Conservation (phyloP, 2,113 vertebrate species). For the Phodopus roborovskii region DNA sequence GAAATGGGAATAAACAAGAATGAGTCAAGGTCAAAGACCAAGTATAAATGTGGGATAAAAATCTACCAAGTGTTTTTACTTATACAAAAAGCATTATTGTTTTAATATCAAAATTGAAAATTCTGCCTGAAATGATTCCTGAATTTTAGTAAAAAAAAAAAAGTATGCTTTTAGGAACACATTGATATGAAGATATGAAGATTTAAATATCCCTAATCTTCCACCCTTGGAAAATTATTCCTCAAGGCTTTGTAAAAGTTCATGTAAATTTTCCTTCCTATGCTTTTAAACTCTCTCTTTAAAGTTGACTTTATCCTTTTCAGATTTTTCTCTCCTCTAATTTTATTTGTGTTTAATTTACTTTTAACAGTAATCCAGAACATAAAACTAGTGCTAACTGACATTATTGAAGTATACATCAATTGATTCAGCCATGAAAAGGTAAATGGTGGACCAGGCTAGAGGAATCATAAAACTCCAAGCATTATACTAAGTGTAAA, state of each 20-base stretch:
- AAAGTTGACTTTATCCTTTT: not conserved
- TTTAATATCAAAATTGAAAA: not conserved
- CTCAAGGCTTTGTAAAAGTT: not conserved
- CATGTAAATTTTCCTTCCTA: not conserved
- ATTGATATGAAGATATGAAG: not conserved
- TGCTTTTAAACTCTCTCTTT: not conserved
- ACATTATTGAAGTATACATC: conserved; percentile 26
- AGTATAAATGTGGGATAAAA: not conserved
- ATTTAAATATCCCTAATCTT: not conserved
- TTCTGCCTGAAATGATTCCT: not conserved
- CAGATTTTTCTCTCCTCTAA: not conserved
- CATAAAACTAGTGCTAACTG: not conserved
- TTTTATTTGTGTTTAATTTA: not conserved
- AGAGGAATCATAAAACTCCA: not conserved
- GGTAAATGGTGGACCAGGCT: not conserved
- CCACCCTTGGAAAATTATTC: not conserved
- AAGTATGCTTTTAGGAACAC: not conserved
- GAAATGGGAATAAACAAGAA: not conserved
- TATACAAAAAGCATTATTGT: not conserved
- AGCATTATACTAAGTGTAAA: conserved; percentile 2
- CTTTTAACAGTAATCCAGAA: not conserved
- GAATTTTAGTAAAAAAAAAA: not conserved
- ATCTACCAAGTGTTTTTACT: not conserved
- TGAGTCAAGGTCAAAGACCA: too few species aligned
- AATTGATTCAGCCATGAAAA: conserved; percentile 5